A percentile compares a stretch with the other conserved stretches of the same genome.
These are phyloP conservation scores for Girardinus metallicus DNA, from an alignment of 2,797 vertebrate species.

Conservation along the genomic window DNA sequence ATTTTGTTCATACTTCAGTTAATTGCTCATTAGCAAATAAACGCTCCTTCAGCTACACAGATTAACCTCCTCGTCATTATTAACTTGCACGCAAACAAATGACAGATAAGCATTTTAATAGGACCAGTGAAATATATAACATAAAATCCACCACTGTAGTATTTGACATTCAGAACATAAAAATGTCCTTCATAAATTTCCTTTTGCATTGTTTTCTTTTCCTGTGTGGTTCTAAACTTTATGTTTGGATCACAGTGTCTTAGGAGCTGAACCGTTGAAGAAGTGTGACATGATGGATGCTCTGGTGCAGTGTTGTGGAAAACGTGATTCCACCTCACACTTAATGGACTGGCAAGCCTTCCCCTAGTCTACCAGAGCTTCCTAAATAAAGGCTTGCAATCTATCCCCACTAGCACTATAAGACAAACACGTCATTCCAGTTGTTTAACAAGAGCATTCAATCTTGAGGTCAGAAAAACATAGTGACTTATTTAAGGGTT, in stretches of 20 bases:
- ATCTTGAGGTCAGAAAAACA: constrained; percentile 6
- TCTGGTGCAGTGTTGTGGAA: constrained; percentile 66
- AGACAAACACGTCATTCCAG: constrained; percentile 11
- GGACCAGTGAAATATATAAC: neutral
- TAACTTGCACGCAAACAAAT: neutral
- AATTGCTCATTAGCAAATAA: neutral
- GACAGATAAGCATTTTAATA: neutral
- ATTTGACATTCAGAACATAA: neutral
- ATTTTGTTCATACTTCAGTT: neutral
- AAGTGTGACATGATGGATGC: constrained; percentile 75
- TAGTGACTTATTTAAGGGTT: neutral
- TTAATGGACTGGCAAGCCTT: constrained; percentile 72
- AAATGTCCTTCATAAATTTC: neutral
- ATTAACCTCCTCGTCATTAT: neutral
- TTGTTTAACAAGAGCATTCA: constrained; percentile 3
- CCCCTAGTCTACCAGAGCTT: constrained; percentile 49
- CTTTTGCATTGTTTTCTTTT: constrained; percentile 31
- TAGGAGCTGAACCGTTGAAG: constrained; percentile 56
- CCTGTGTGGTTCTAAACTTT: constrained; percentile 25
- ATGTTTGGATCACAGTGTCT: constrained; percentile 39
- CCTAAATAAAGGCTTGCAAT: constrained; percentile 57
- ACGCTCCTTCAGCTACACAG: neutral
- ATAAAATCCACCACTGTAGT: neutral
- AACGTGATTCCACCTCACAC: constrained; percentile 77
- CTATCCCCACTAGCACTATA: constrained; percentile 18